A percentile compares a stretch with the other conserved stretches of the same genome.
Evolutionary conservation across 2,113 vertebrate genomes (phyloP).

Genomic region (Chaetops frenatus): DNA sequence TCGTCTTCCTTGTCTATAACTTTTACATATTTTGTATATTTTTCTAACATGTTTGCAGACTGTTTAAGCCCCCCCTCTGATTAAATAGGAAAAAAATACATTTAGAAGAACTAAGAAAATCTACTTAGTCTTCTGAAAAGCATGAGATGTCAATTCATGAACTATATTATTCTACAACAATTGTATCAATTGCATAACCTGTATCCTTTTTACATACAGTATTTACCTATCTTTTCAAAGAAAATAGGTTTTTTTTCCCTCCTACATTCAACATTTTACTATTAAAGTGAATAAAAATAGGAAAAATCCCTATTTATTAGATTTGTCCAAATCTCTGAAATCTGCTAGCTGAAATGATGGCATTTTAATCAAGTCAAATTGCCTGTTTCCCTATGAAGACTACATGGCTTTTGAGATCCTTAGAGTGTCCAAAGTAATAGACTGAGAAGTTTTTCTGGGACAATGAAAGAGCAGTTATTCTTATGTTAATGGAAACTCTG

Average conservation of each 20-base stretch:
- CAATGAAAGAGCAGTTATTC: background rate
- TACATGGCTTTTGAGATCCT: background rate
- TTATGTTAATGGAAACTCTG: background rate
- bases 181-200: background rate
- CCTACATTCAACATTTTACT: background rate
- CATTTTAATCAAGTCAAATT: background rate
- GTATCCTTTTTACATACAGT: background rate
- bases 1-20: background rate
- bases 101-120: background rate
- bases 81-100: background rate
- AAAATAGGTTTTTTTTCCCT: background rate
- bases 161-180: background rate
- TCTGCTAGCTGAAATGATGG: background rate
- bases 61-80: background rate
- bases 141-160: background rate
- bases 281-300: background rate
- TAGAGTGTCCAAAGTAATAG: background rate
- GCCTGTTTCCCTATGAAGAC: background rate
- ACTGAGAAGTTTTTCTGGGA: background rate
- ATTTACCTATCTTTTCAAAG: background rate
- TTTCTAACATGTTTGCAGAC: background rate
- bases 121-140: background rate
- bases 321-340: background rate
- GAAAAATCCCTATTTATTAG: rapidly evolving
- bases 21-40: background rate